Percentiles rank a stretch among this genome's conserved stretches.
These are phyloP conservation scores for Chelonoidis abingdonii DNA, from an alignment of 2,113 vertebrate species.

Conservation along the genomic window DNA sequence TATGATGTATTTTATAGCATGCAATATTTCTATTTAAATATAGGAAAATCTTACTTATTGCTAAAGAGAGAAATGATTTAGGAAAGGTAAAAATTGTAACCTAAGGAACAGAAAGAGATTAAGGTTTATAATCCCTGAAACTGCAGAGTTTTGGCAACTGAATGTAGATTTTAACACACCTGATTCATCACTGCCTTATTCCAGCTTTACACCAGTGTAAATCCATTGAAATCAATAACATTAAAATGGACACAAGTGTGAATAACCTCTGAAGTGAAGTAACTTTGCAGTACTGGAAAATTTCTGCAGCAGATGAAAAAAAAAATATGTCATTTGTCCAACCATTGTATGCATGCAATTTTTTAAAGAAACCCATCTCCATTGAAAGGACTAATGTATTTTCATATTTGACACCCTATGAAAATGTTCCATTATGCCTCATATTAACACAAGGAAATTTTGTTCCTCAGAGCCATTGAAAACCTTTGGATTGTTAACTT, in stretches of 20 bases:
- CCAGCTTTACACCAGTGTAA: neutral
- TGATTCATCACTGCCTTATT: neutral
- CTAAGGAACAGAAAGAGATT: neutral
- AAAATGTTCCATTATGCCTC: slow-evolving; percentile 18
- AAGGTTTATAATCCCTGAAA: neutral
- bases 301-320: slow-evolving; percentile 13
- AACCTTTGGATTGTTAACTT: neutral
- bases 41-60: neutral
- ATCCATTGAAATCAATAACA: neutral
- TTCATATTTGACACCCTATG: neutral
- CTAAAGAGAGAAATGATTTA: neutral
- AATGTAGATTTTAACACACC: neutral
- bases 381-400: slow-evolving; percentile 4
- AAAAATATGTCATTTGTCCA: neutral
- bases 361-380: neutral
- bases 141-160: neutral
- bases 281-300: neutral
- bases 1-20: neutral
- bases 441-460: slow-evolving; percentile 40
- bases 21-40: neutral
- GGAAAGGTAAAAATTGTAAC: neutral
- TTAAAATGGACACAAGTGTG: neutral
- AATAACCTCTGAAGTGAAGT: neutral
- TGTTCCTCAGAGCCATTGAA: slow-evolving; percentile 28
- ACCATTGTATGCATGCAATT: neutral